Conservation (phyloP, 1,140 invertebrate genomes). For the Drepana arcuata region DNA sequence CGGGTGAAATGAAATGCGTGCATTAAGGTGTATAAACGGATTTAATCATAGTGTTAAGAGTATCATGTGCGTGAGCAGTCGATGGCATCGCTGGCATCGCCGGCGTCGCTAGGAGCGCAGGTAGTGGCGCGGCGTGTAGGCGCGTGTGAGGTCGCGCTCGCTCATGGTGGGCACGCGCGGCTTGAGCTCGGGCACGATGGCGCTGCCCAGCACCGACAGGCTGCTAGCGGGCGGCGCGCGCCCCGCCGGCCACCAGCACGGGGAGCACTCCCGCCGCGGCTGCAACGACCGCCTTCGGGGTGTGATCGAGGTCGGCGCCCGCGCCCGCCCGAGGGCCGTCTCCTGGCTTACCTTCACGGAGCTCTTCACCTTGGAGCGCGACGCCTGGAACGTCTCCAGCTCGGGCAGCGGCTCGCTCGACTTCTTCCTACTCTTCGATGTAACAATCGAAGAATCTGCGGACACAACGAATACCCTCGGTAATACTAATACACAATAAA, state of each 20-base stretch:
- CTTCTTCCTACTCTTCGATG: slow-evolving; percentile 51
- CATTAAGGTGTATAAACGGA: too few species aligned
- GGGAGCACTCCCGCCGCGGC: slow-evolving; percentile 67
- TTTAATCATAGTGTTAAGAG: too few species aligned
- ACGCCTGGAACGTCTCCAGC: slow-evolving; percentile 43
- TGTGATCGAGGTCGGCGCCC: slow-evolving; percentile 32
- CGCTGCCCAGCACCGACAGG: slow-evolving; percentile 72
- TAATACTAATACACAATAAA: too few species aligned
- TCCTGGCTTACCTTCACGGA: slow-evolving; percentile 63
- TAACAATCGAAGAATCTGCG: slow-evolving; percentile 55
- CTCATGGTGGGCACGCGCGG: slow-evolving; percentile 73
- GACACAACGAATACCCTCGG: too few species aligned
- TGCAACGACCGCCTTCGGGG: slow-evolving; percentile 68
- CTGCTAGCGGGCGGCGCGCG: slow-evolving; percentile 45
- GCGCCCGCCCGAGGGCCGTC: too few species aligned
- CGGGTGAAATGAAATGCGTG: too few species aligned
- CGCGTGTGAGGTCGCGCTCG: slow-evolving; percentile 71
- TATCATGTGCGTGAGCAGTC: too few species aligned
- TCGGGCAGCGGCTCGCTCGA: slow-evolving; percentile 43
- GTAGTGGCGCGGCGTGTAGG: slow-evolving; percentile 24
- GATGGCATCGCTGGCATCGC: too few species aligned
- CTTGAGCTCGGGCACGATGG: slow-evolving; percentile 74
- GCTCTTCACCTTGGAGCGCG: slow-evolving; percentile 38
- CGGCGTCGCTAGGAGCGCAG: slow-evolving; percentile 16
- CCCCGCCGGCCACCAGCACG: slow-evolving; percentile 66